Evolutionary conservation across 2,797 vertebrate species (phyloP), one percentile per base, ranked within the genome.

Genomic region (Galaxias olidus): DNA sequence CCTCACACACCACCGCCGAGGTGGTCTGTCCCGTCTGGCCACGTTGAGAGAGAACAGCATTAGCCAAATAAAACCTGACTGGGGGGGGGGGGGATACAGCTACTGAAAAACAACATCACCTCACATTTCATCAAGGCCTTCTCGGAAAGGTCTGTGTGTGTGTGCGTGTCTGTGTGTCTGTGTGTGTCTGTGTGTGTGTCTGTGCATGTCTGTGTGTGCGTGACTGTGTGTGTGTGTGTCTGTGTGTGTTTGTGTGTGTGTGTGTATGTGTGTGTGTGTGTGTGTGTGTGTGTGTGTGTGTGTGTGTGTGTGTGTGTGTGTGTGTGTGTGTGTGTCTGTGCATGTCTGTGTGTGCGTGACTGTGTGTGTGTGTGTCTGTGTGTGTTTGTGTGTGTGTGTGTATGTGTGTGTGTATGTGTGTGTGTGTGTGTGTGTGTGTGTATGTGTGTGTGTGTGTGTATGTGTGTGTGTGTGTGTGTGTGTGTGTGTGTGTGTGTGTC

Each of bases 71-170:
- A 10, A 13, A 10, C 1, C 63, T 10, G 3, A 2, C 30, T 30
- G 30, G 30, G 30, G 30, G 30, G n/a, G n/a, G n/a, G n/a, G n/a
- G n/a, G n/a, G n/a, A n/a, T 69, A 47, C 45, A 72, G 61, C 50
- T 60, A 49, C 71, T 78, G 63, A 46, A 71, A 73, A 85, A 70
- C 44, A 73, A 59, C 74, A 64, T 74, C 54, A 59, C 75, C 63
- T 19, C 41, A 76, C 30, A 75, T 77, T 76, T 79, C 47, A 76
- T 59, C 72, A 44, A 18, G 60, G 59, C 52, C 11, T 17, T 61
- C 69, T 44, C 13, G 1, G 80, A 73, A 71, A 77, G 71, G 75
- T 69, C 69, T 30, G 61, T 69, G 61, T 53, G 6, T 30, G 30
- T 3, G 71, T 59, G 60, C 13, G 50, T 61, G 49, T 48, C 61